Base-by-base conservation (phyloP, 2,797 vertebrate genomes). In the Smutsia gigantea region DNA sequence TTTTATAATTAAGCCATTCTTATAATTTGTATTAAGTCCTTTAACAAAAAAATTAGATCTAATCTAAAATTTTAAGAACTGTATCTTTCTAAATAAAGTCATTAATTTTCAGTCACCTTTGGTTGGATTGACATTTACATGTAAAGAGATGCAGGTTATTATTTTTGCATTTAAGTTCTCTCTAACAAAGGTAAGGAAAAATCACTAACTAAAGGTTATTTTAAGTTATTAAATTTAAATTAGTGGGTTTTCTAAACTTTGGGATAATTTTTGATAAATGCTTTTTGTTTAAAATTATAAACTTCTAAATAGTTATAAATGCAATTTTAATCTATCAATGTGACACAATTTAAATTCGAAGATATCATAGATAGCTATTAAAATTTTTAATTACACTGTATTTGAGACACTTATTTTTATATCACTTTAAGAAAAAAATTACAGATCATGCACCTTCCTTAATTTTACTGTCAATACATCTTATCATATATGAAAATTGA, bases 21-120 rank as follows among this genome's bases (percentile, higher is more conserved):
- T 93, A 87, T 85, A 95, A 97, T 95, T 95, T 96, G 61, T 94
- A 89, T 83, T 63, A 97, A 95, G 88, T 86, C 55, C 77, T 96
- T 92, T 94, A 95, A 89, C 79, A 90, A 96, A 97, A 97, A 97
- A 97, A 94, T 92, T 93, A 94, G 72, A 96, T 94, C 85, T 96
- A 96, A 97, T 96, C 86, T 97, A 96, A 97, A 97, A 97, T 96
- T 97, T 97, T 96, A 93, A 96, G 66, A 97, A 83, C 53, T 96
- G 64, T 77, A 46, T 95, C 84, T 96, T 94, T 82, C 63, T 57
- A 86, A 92, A 94, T 64, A 90, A 95, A 97, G 82, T 94, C 85
- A 96, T 96, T 98, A 96, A 97, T 97, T 97, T 97, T 95, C 85
- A 92, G 93, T 96, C 90, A 95, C 77, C 87, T 93, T 97, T 95